Conservation (phyloP, 2,888 invertebrate species). For the Agapostemon virescens region DNA sequence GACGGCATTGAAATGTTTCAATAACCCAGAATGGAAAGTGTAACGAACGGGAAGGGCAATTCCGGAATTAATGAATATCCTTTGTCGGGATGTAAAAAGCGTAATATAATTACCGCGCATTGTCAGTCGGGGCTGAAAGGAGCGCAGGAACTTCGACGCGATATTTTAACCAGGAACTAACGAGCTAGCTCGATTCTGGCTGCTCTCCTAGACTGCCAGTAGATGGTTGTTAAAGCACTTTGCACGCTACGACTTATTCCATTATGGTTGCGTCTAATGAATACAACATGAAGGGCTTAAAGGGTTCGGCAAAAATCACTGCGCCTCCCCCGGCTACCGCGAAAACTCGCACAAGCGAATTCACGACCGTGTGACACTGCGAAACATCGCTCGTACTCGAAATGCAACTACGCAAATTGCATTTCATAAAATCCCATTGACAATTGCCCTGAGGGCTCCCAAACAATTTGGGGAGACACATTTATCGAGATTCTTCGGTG, state of each 20-base stretch:
- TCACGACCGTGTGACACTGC: slow-evolving; percentile 13
- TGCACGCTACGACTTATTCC: slow-evolving; percentile 49
- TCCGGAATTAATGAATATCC: slow-evolving; percentile 16
- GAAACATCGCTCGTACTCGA: slow-evolving; percentile 32
- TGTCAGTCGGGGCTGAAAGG: slow-evolving; percentile 20
- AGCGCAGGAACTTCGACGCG: neutral
- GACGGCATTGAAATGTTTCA: neutral
- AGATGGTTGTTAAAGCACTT: slow-evolving; percentile 33
- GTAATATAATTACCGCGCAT: slow-evolving; percentile 30
- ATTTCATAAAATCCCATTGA: slow-evolving; percentile 1
- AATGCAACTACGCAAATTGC: slow-evolving; percentile 24
- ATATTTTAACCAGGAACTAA: slow-evolving; percentile 39
- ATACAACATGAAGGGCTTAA: slow-evolving; percentile 68
- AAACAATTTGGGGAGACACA: no score
- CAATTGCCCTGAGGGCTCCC: no score
- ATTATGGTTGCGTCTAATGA: slow-evolving; percentile 69
- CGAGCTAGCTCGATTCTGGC: slow-evolving; percentile 37
- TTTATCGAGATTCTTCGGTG: no score
- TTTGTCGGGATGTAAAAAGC: slow-evolving; percentile 3
- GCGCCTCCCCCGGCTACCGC: neutral
- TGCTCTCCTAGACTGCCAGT: neutral
- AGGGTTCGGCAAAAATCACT: slow-evolving; percentile 49
- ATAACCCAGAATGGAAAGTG: neutral
- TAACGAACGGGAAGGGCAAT: slow-evolving; percentile 3
- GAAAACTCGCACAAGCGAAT: slow-evolving; percentile 33